Percentiles rank a stretch among this genome's conserved stretches.
phyloP scores from a whole-genome alignment of 2,797 vertebrate genomes.

The Pipistrellus kuhlii region DNA sequence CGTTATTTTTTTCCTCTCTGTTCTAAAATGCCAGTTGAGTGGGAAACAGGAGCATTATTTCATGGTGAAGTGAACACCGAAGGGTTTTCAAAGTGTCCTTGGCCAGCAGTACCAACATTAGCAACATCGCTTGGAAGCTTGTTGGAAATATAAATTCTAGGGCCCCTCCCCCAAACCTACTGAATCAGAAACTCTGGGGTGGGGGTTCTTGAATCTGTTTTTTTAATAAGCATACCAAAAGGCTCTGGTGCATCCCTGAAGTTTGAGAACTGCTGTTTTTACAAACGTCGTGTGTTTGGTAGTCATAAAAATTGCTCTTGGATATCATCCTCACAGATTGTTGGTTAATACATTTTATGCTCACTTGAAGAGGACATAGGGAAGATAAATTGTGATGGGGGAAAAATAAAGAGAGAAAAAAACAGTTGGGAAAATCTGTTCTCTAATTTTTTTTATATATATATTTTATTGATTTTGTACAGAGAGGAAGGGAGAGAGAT shows the following conservation, averaged over 20 bases:
- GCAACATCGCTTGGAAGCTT: neutral
- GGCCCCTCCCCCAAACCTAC: neutral
- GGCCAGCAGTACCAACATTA: neutral
- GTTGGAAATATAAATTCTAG: constrained; percentile 51
- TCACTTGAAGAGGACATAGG: neutral
- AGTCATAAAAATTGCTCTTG: constrained; percentile 33
- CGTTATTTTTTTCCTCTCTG: constrained; percentile 45
- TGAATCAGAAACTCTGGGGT: neutral
- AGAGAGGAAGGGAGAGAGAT: too few species aligned
- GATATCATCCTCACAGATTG: neutral
- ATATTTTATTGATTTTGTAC: too few species aligned
- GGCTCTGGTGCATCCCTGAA: neutral
- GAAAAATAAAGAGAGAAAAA: neutral
- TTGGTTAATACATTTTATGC: constrained; percentile 6
- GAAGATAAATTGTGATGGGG: neutral
- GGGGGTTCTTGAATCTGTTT: neutral
- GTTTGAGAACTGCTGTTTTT: constrained; percentile 54
- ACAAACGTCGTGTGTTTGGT: neutral
- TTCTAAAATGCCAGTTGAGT: constrained; percentile 43
- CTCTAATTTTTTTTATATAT: neutral
- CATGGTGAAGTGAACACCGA: constrained; percentile 21
- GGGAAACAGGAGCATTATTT: constrained; percentile 28
- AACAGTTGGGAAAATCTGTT: neutral
- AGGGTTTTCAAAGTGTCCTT: neutral
- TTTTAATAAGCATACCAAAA: neutral